Percentiles rank a stretch among this genome's conserved stretches.
Conservation (phyloP, 2,113 vertebrate genomes). For the Podiceps cristatus region DNA sequence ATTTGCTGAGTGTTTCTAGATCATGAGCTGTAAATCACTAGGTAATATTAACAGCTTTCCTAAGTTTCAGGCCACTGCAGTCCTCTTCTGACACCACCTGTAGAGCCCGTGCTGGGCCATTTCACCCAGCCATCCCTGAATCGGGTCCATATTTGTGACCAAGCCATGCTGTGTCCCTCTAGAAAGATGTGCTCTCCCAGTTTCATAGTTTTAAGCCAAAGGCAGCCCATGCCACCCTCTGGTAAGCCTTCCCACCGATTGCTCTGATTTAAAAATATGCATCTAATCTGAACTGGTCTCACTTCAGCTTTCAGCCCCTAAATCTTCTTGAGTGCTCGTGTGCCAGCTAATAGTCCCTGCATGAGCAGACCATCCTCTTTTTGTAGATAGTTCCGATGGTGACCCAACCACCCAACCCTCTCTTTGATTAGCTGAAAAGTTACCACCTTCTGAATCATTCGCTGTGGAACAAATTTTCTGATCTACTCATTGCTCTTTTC, state of each 20-base stretch:
- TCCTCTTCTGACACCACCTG: not conserved
- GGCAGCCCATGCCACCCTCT: not conserved
- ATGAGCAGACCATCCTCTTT: not conserved
- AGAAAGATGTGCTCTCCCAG: not conserved
- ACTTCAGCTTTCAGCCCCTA: not conserved
- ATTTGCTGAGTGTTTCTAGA: not conserved
- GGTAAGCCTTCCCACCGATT: not conserved
- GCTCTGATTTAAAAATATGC: not conserved
- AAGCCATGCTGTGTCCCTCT: not conserved
- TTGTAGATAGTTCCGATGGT: accelerated
- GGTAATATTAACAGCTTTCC: not conserved
- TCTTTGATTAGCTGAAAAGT: not conserved
- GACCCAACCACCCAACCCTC: not conserved
- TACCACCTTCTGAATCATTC: not conserved
- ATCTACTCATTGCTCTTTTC: not conserved
- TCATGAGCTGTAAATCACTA: not conserved
- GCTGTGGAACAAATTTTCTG: not conserved
- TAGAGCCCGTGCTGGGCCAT: not conserved
- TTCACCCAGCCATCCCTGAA: not conserved
- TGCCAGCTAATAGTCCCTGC: not conserved
- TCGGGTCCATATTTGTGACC: accelerated
- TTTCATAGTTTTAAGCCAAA: not conserved
- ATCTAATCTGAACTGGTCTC: not conserved
- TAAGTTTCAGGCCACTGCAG: not conserved
- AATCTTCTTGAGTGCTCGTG: accelerated